These are phyloP conservation scores for Ypsolopha scabrella DNA, from an alignment of 2,888 invertebrate species.

Conservation along the genomic window DNA sequence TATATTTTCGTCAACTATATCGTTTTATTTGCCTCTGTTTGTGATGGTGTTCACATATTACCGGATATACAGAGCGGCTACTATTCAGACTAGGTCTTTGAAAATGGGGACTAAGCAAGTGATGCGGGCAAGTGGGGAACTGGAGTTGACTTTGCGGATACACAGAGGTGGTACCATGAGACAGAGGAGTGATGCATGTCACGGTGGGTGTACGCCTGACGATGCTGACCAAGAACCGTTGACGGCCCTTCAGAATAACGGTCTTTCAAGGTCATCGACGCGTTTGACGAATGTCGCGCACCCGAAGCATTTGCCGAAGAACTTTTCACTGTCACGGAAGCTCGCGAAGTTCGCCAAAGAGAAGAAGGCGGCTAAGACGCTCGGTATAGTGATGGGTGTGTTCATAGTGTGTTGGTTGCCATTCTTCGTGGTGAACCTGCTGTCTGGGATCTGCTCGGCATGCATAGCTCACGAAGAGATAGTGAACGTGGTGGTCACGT, in stretches of 20 bases:
- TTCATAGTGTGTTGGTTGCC: constrained; percentile 98
- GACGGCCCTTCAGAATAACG: constrained; percentile 83
- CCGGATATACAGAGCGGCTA: constrained; percentile 94
- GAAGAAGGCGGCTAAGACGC: constrained; percentile 96
- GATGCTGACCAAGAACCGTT: constrained; percentile 79
- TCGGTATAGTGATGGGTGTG: constrained; percentile 97
- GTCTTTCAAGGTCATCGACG: constrained; percentile 77
- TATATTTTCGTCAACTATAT: constrained; percentile 97
- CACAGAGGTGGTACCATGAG: constrained; percentile 90
- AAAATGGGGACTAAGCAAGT: constrained; percentile 93
- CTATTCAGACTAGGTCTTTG: constrained; percentile 90
- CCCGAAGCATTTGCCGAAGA: constrained; percentile 79
- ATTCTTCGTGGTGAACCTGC: constrained; percentile 94
- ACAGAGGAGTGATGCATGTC: constrained; percentile 65
- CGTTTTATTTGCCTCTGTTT: constrained; percentile 95
- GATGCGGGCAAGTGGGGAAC: constrained; percentile 85
- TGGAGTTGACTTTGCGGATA: constrained; percentile 90
- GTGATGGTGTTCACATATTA: constrained; percentile 99
- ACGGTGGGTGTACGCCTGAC: constrained; percentile 74
- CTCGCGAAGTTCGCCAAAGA: constrained; percentile 96
- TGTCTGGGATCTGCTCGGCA: constrained; percentile 89
- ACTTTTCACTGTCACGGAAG: constrained; percentile 93
- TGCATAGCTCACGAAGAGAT: constrained; percentile 91
- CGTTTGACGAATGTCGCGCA: constrained; percentile 73
- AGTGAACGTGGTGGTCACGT: constrained; percentile 89